These are phyloP conservation scores for Dryobota labecula DNA, from an alignment of 2,888 invertebrate species.

Conservation along the genomic window DNA sequence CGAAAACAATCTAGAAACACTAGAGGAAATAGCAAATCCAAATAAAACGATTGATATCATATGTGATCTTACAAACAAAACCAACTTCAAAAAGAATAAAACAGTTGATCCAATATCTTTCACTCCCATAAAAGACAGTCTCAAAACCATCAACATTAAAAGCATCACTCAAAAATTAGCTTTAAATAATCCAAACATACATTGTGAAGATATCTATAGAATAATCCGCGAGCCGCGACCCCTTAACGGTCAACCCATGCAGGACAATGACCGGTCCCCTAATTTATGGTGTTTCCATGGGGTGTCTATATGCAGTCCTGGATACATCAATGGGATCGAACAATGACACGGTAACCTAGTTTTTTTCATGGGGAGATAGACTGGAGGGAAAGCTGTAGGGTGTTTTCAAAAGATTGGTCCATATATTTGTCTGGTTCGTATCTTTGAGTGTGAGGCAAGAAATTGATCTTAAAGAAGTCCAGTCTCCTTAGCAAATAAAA, in stretches of 20 bases:
- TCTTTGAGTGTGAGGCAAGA: conserved; percentile 22
- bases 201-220: conserved; percentile 30
- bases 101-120: not conserved
- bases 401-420: conserved; percentile 16
- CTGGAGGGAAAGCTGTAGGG: conserved; percentile 11
- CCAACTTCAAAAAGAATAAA: not conserved
- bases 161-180: conserved; percentile 27
- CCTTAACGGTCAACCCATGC: conserved; percentile 62
- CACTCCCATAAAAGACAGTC: not conserved
- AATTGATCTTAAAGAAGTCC: not conserved
- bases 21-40: not conserved
- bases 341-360: conserved; percentile 63
- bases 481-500: conserved; percentile 14
- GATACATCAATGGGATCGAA: conserved; percentile 47
- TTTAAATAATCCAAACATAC: conserved; percentile 35
- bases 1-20: not conserved
- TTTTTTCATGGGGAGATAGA: conserved; percentile 36
- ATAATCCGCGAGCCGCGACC: conserved; percentile 41
- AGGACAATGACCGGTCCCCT: conserved; percentile 66
- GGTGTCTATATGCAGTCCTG: conserved; percentile 26
- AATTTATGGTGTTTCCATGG: conserved; percentile 32
- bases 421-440: conserved; percentile 14
- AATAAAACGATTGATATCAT: not conserved
- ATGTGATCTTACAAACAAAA: not conserved
- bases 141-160: not conserved